Base-by-base conservation (phyloP, 2,888 invertebrate genomes). In the Torymus auratus region DNA sequence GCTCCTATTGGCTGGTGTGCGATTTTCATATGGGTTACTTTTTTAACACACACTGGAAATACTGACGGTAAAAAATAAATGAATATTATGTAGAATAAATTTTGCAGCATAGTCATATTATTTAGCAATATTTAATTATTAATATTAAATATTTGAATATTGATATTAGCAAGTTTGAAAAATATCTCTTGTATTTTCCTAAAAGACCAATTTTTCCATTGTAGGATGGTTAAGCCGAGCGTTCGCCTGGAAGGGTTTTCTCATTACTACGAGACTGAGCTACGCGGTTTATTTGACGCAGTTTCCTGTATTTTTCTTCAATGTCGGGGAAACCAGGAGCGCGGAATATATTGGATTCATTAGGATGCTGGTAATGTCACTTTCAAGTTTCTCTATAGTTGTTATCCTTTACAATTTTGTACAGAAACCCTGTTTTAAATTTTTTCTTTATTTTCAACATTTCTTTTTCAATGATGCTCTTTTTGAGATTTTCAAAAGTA, bases 261-360 rank as follows among this genome's bases (percentile, higher is more conserved):
- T 93, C 84, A 91, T 95, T 11, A 93, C 93, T 85, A 95, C 95
- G 12, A 93, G 94, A 86, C 91, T 95, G n/a, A 94, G 95, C 55
- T 95, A 95, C 87, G 93, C 94, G 53, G 92, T 95, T 72, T 95
- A 95, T 86, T 90, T 95, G 81, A 94, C 94, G 41, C 95, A 95
- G 87, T 95, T 95, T 85, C 95, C 95, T 4, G 93, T 95, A 76
- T 95, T 94, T 87, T 95, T 95, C 89, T 95, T 91, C 86, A 94
- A 94, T 85, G 94, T 95, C 53, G 95, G 95, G 2, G 92, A 91
- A 73, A 93, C 92, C 58, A 92, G 94, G 86, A 92, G 92, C 84
- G 89, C 93, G 0, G 92, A 93, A 81, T 91, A 93, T 82, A 94
- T 93, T 84, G 92, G 91, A 70, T 93, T 94, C 85, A 88, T 94